A percentile compares a stretch with the other conserved stretches of the same genome.
phyloP scores from a whole-genome alignment of 2,797 vertebrate species.

The Paratrypauchen microcephalus region DNA sequence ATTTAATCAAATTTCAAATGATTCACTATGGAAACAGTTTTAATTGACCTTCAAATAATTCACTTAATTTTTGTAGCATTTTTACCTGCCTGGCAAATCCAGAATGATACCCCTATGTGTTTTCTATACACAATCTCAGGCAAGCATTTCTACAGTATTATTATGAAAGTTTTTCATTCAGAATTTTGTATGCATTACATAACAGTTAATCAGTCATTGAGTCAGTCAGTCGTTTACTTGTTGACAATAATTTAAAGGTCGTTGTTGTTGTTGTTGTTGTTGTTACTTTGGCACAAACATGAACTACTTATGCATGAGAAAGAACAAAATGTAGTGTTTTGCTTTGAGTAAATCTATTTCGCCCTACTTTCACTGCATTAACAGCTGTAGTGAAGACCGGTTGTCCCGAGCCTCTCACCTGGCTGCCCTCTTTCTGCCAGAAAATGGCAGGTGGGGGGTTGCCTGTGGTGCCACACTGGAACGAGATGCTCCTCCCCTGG shows the following conservation, averaged over 20 bases:
- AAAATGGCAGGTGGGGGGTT: conserved; percentile 95
- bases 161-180: too few relatives aligned
- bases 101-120: too few relatives aligned
- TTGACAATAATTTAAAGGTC: too few relatives aligned
- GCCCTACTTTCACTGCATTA: neutral
- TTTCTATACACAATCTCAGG: too few relatives aligned
- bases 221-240: too few relatives aligned
- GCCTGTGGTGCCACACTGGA: conserved; percentile 91
- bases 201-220: neutral
- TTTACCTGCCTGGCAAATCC: too few relatives aligned
- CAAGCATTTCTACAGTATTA: neutral
- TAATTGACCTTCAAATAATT: too few relatives aligned
- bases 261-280: neutral
- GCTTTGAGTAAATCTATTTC: neutral
- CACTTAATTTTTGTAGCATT: too few relatives aligned
- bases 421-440: conserved; percentile 98
- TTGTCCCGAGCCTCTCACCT: conserved; percentile 76
- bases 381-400: conserved; percentile 9
- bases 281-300: neutral
- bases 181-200: neutral
- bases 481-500: conserved; percentile 85
- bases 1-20: too few relatives aligned
- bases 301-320: neutral
- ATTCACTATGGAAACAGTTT: too few relatives aligned
- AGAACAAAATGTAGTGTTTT: neutral